Base-by-base conservation (phyloP, 2,797 vertebrate genomes). In the Chelidonichthys spinosus region DNA sequence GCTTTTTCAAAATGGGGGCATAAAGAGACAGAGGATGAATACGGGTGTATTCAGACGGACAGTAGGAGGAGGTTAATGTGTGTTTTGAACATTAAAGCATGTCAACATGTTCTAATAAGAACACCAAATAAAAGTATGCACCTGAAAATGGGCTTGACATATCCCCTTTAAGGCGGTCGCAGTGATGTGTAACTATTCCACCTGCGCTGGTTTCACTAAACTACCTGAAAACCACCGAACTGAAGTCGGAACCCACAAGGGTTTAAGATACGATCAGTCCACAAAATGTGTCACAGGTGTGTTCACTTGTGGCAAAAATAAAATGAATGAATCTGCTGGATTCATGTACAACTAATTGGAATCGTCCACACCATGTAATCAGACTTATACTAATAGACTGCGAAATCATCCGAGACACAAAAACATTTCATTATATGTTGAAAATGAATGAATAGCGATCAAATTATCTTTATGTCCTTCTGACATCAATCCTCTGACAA, bases 391-490 rank as follows among this genome's bases (percentile, higher is more conserved):
- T 50, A 50, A 47, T 4, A 62, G 65, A 63, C 18, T 39, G 5
- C 49, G 18, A 68, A 63, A n/a, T 47, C 39, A 17, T 63, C 46
- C 11, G 11, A 61, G 50, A 11, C 55, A 47, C 25, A 66, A 54
- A 56, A 47, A 10, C 18, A 25, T 43, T 32, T 2, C 10, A 39
- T 40, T 36, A 11, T 32, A 55, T 4, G 39, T 42, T 58, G 10
- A 72, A 79, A 76, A 69, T 15, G 69, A 56, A 58, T 7, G 8
- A 58, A 49, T 0, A 33, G 53, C 39, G 11, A 49, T 39, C 1
- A 2, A 50, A 60, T 72, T 3, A 69, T 56, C 66, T 66, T 62
- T 52, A 62, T 7, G 17, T 25, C 25, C 17, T 18, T 14, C 25
- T 50, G 44, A 55, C n/a, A 65, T 52, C 49, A 59, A 33, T 52